phyloP scores from a whole-genome alignment of 1,140 invertebrate species.

The Polypedilum vanderplanki region DNA sequence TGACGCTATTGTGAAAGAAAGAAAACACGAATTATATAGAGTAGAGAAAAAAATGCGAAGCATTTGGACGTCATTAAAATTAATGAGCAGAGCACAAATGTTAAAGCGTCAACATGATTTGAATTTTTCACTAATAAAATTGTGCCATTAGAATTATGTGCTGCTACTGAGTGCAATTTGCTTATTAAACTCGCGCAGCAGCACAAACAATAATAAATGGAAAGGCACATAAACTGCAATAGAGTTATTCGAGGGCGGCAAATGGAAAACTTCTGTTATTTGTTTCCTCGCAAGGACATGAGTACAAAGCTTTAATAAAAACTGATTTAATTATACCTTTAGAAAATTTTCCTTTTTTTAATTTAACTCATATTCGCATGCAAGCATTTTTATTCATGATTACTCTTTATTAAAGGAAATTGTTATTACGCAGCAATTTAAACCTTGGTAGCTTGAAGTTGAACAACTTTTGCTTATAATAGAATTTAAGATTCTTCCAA shows the following conservation, averaged over 20 bases:
- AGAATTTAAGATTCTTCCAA: no score
- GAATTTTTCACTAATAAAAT: slow-evolving; percentile 6
- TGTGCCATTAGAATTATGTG: not conserved
- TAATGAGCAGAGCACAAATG: not conserved
- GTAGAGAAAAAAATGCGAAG: not conserved
- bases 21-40: not conserved
- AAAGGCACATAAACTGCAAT: not conserved
- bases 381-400: no score
- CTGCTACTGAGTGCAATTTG: not conserved
- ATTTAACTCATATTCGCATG: no score
- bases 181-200: not conserved
- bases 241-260: not conserved
- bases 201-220: not conserved
- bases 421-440: no score
- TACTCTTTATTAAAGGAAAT: no score
- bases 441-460: no score
- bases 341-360: not conserved
- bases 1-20: not conserved
- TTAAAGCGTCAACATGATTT: slow-evolving; percentile 10
- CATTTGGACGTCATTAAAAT: slow-evolving; percentile 12
- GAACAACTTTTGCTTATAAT: no score
- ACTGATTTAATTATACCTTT: not conserved
- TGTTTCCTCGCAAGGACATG: not conserved
- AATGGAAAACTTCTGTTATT: not conserved
- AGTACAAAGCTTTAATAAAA: not conserved